Percentiles rank a stretch among this genome's conserved stretches.
phyloP scores from a whole-genome alignment of 2,113 vertebrate species.

The Sphyrna mokarran region DNA sequence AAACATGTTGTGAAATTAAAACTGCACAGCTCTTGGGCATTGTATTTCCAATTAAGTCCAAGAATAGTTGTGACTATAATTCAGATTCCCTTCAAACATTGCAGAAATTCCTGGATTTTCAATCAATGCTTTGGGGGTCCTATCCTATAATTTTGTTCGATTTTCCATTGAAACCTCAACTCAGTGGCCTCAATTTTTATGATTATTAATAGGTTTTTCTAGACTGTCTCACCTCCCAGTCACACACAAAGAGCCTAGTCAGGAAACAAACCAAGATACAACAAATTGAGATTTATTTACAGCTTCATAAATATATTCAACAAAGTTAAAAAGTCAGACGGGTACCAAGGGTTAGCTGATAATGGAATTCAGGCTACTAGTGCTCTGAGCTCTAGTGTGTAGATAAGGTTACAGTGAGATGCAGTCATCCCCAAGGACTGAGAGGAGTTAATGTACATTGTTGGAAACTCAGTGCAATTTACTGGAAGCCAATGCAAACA shows the following conservation, averaged over 20 bases:
- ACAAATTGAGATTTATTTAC: not conserved
- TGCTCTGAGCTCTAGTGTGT: not conserved
- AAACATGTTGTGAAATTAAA: not conserved
- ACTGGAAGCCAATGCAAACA: conserved; percentile 24
- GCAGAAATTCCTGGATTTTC: not conserved
- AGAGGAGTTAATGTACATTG: conserved; percentile 26
- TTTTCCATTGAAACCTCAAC: not conserved
- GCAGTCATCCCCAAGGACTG: not conserved
- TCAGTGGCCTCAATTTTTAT: not conserved
- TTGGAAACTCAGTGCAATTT: conserved; percentile 22
- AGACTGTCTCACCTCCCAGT: not conserved
- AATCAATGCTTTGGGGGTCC: not conserved
- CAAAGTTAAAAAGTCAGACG: not conserved
- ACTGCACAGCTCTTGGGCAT: not conserved
- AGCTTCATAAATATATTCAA: conserved; percentile 30
- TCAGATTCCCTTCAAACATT: not conserved
- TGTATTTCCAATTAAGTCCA: not conserved
- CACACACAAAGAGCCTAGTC: not conserved
- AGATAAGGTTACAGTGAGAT: conserved; percentile 12
- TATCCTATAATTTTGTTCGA: not conserved
- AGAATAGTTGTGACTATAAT: not conserved
- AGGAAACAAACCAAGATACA: not conserved
- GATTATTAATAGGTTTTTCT: not conserved
- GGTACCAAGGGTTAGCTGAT: not conserved
- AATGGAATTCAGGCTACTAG: not conserved